Evolutionary conservation across 2,797 vertebrate species (phyloP).

Genomic region (Pseudopleuronectes americanus): DNA sequence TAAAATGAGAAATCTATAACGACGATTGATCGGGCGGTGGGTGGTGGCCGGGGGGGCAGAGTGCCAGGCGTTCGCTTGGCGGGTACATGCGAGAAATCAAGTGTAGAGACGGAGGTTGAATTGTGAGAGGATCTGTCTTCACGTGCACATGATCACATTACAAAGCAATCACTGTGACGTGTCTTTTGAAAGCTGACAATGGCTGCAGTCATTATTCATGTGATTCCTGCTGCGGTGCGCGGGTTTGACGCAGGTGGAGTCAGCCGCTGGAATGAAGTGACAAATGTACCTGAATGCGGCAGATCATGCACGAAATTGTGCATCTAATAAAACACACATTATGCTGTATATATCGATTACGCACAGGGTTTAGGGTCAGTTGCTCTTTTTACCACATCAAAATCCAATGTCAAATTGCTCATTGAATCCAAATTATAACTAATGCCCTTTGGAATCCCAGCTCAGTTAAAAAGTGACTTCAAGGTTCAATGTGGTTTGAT

Average conservation of each 20-base stretch:
- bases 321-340: conserved; percentile 12
- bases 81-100: too few relatives aligned
- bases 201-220: conserved; percentile 35
- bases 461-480: neutral
- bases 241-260: conserved; percentile 39
- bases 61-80: neutral
- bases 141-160: conserved; percentile 43
- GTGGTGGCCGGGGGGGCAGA: neutral
- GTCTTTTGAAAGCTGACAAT: conserved; percentile 50
- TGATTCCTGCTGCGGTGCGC: conserved; percentile 22
- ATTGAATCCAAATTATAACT: neutral
- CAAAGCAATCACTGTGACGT: conserved; percentile 16
- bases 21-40: conserved; percentile 55
- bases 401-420: neutral
- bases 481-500: neutral
- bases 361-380: neutral
- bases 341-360: conserved; percentile 10
- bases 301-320: conserved; percentile 17
- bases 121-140: conserved; percentile 29
- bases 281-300: conserved; percentile 31
- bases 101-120: conserved; percentile 6
- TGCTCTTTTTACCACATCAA: neutral
- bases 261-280: conserved; percentile 21
- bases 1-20: conserved; percentile 71
- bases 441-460: neutral